These are phyloP conservation scores for Percina caprodes DNA, from an alignment of 2,113 vertebrate genomes.

Conservation along the genomic window DNA sequence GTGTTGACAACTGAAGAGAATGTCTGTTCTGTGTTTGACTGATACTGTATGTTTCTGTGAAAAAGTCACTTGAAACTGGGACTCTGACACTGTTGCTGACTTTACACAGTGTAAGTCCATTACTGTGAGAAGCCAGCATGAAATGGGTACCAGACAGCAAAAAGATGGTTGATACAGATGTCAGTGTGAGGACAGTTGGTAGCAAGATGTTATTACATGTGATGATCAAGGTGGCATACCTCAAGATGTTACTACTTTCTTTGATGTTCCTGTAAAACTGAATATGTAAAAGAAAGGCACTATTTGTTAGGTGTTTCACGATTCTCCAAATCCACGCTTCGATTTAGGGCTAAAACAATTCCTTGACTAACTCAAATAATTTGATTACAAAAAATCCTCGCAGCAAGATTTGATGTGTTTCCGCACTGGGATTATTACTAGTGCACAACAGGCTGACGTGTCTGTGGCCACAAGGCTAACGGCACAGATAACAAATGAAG, in stretches of 20 bases:
- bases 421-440: no score
- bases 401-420: no score
- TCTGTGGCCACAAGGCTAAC: no score
- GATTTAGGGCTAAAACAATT: no score
- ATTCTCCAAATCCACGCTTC: no score
- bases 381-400: no score
- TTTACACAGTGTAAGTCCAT: constrained; percentile 2
- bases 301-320: no score
- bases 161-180: constrained; percentile 37
- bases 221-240: background rate
- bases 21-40: constrained; percentile 21
- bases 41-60: constrained; percentile 2
- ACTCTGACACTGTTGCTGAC: background rate
- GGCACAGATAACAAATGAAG: no score
- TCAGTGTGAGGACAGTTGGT: background rate
- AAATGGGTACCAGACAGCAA: constrained; percentile 16
- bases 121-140: constrained; percentile 33
- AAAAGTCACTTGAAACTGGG: constrained; percentile 40
- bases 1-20: constrained; percentile 42
- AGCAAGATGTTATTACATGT: constrained; percentile 8
- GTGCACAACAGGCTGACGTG: no score
- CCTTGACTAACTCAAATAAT: no score
- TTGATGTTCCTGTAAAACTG: background rate
- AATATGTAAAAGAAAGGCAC: no score
- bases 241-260: background rate